A percentile compares a stretch with the other conserved stretches of the same genome.
Evolutionary conservation across 2,113 vertebrate species (phyloP).

Genomic region (Tragelaphus imberbis): DNA sequence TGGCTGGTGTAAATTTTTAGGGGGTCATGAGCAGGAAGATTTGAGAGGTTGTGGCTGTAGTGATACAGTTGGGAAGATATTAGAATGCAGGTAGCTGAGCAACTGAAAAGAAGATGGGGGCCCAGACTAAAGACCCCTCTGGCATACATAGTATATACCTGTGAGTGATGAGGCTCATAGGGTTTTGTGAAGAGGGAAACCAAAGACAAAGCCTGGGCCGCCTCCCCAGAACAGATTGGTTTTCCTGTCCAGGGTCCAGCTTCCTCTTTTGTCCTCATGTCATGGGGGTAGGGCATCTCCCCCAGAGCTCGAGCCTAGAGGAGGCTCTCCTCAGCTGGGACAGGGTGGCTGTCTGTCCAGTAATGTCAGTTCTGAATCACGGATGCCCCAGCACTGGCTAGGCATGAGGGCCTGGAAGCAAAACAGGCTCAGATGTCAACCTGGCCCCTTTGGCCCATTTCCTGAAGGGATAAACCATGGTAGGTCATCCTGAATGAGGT

Average conservation of each 20-base stretch:
- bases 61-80: background rate
- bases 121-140: background rate
- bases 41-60: background rate
- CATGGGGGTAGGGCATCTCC: constrained; percentile 43
- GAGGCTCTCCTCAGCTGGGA: background rate
- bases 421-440: background rate
- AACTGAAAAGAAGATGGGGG: background rate
- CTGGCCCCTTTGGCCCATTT: constrained; percentile 3
- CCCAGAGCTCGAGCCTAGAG: constrained; percentile 23
- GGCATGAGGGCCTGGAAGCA: background rate
- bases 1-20: background rate
- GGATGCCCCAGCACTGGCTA: background rate
- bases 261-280: constrained; percentile 71
- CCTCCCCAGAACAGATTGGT: constrained; percentile 58
- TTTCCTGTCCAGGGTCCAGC: constrained; percentile 70
- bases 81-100: background rate
- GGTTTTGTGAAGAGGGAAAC: constrained; percentile 46
- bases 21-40: background rate
- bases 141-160: background rate
- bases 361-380: constrained; percentile 16
- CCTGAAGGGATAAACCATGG: background rate
- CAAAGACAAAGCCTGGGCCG: constrained; percentile 58
- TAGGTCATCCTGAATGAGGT: background rate
- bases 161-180: background rate
- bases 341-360: background rate